phyloP scores from a whole-genome alignment of 2,888 invertebrate genomes.

The Pharmacophagus antenor region DNA sequence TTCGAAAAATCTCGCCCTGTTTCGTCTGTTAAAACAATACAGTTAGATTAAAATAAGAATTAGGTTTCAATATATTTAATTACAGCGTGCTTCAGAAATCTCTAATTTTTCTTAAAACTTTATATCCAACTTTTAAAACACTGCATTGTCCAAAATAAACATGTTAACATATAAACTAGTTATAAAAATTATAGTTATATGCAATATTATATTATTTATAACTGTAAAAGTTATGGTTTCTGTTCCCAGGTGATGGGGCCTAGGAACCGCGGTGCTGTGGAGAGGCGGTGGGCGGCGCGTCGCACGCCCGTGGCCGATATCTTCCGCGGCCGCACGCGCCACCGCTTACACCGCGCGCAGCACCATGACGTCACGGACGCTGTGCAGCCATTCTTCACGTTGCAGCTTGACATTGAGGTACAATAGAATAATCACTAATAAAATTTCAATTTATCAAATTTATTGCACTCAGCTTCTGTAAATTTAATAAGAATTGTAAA shows the following conservation, averaged over 20 bases:
- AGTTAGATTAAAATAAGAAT: too few species aligned
- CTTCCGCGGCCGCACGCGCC: slow-evolving; percentile 94
- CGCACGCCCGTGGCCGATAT: slow-evolving; percentile 95
- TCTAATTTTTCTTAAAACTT: too few species aligned
- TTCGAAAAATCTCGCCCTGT: too few species aligned
- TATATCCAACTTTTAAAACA: too few species aligned
- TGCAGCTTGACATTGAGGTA: slow-evolving; percentile 97
- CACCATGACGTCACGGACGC: slow-evolving; percentile 89
- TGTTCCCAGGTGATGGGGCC: slow-evolving; percentile 87
- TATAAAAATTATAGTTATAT: not conserved
- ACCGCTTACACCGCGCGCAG: slow-evolving; percentile 87
- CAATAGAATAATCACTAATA: not conserved
- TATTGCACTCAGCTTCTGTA: too few species aligned
- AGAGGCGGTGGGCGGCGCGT: slow-evolving; percentile 85
- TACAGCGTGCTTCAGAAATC: too few species aligned
- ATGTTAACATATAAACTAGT: too few species aligned
- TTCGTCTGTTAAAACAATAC: too few species aligned
- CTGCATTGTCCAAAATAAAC: too few species aligned
- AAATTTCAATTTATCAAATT: too few species aligned
- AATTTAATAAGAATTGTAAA: too few species aligned
- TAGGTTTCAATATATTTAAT: too few species aligned
- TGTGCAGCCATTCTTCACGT: slow-evolving; percentile 96
- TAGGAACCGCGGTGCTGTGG: slow-evolving; percentile 92
- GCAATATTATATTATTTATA: not conserved
- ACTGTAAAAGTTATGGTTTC: not conserved